Evolutionary conservation across 2,113 vertebrate genomes (phyloP).

Genomic region (Pelvicachromis taeniatus): DNA sequence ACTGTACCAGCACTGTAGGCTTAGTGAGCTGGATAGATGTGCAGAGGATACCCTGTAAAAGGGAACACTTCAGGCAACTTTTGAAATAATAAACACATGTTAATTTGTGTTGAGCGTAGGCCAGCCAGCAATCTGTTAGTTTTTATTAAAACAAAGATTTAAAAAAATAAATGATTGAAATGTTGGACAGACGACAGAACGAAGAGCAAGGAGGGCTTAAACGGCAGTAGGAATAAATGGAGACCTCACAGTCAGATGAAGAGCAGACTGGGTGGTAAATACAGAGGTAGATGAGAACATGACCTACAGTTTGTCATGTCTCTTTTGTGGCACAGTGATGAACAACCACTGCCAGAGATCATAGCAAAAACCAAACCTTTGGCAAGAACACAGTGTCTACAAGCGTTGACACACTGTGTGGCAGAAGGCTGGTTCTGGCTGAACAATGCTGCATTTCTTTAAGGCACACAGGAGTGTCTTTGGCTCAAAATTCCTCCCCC

Average conservation of each 20-base stretch:
- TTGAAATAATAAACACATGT: not conserved
- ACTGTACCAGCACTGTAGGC: not conserved
- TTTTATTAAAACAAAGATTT: not conserved
- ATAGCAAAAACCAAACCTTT: not conserved
- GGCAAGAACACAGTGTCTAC: not conserved
- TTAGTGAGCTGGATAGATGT: not conserved
- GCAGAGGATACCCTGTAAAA: not conserved
- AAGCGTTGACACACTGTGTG: not conserved
- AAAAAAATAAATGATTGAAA: not conserved
- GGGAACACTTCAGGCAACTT: not conserved
- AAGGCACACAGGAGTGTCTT: not conserved
- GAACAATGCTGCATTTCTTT: not conserved
- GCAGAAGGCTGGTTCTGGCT: not conserved
- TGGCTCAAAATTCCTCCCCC: not conserved
- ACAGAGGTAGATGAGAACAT: not conserved
- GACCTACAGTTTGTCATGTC: not conserved
- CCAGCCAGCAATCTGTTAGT: not conserved
- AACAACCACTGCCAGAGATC: not conserved
- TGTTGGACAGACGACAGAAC: not conserved
- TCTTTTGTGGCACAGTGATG: not conserved
- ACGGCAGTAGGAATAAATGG: not conserved
- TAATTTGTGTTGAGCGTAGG: rapidly evolving
- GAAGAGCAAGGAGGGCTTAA: not conserved
- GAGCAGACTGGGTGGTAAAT: not conserved
- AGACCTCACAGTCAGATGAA: not conserved